Conservation (phyloP, 2,113 vertebrate genomes). For the Cyrtonyx montezumae region DNA sequence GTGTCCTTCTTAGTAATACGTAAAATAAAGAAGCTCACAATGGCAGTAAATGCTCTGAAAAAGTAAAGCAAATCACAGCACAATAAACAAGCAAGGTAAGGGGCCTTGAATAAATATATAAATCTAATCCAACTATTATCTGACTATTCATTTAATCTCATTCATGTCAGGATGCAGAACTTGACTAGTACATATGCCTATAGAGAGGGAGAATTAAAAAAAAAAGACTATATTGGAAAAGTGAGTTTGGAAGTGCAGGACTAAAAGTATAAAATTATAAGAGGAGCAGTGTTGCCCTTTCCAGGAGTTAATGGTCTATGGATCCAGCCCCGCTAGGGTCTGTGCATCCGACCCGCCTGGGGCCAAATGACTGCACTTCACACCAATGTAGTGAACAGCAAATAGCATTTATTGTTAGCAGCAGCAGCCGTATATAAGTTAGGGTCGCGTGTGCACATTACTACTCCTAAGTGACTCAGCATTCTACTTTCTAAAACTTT, state of each 20-base stretch:
- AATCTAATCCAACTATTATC: neutral
- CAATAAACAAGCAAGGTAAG: neutral
- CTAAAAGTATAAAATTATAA: neutral
- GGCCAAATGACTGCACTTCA: too few species aligned
- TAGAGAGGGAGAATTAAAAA: neutral
- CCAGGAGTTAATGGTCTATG: too few species aligned
- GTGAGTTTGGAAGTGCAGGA: neutral
- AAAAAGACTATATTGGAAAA: neutral
- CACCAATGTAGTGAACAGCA: too few species aligned
- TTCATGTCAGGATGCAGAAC: neutral
- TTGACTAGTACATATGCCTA: neutral
- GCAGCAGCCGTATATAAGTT: too few species aligned
- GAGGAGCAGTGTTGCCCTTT: too few species aligned
- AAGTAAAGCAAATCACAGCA: neutral
- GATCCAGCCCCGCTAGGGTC: too few species aligned
- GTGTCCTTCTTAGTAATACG: neutral
- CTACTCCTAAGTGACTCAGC: too few species aligned
- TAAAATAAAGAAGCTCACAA: neutral
- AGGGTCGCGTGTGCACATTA: too few species aligned
- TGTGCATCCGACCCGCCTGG: too few species aligned
- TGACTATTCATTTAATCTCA: neutral
- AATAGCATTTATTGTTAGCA: too few species aligned
- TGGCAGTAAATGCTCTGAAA: neutral
- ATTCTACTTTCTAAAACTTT: too few species aligned
- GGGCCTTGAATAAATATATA: accelerated